Conservation (phyloP, 2,797 vertebrate genomes). For the Urosaurus nigricauda region DNA sequence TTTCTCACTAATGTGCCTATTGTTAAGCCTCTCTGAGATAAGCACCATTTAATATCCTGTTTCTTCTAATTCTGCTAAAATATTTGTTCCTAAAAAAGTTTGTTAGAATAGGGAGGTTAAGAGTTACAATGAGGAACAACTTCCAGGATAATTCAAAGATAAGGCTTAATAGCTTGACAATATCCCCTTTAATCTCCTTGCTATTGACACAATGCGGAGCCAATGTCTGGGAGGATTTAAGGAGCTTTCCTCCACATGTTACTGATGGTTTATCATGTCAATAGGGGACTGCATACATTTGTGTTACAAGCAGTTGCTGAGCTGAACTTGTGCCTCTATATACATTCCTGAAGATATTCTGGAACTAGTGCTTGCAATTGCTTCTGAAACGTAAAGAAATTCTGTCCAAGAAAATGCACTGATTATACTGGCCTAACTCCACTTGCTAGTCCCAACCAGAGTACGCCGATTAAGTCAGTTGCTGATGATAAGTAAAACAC, state of each 20-base stretch:
- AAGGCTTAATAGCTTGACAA: conserved; percentile 76
- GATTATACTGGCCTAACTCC: no score
- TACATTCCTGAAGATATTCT: conserved; percentile 46
- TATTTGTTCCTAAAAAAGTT: conserved; percentile 73
- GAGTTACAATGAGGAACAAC: conserved; percentile 80
- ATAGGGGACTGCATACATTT: conserved; percentile 74
- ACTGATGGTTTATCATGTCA: conserved; percentile 80
- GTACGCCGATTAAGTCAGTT: no score
- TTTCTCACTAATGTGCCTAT: conserved; percentile 1
- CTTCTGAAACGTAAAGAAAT: conserved; percentile 63
- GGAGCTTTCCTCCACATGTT: conserved; percentile 73
- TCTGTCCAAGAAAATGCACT: conserved; percentile 37
- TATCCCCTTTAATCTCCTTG: conserved; percentile 76
- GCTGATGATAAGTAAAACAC: no score
- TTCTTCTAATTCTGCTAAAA: conserved; percentile 72
- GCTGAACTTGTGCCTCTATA: conserved; percentile 62
- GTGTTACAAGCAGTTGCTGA: conserved; percentile 72
- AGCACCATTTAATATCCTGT: conserved; percentile 73
- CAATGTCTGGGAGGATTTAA: conserved; percentile 77
- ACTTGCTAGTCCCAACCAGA: no score
- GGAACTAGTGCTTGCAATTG: conserved; percentile 34
- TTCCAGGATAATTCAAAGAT: conserved; percentile 78
- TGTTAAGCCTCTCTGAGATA: conserved; percentile 66
- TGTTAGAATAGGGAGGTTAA: conserved; percentile 77
- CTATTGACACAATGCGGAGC: conserved; percentile 75